Conservation (phyloP, 2,888 invertebrate genomes). For the Sialis lutaria region DNA sequence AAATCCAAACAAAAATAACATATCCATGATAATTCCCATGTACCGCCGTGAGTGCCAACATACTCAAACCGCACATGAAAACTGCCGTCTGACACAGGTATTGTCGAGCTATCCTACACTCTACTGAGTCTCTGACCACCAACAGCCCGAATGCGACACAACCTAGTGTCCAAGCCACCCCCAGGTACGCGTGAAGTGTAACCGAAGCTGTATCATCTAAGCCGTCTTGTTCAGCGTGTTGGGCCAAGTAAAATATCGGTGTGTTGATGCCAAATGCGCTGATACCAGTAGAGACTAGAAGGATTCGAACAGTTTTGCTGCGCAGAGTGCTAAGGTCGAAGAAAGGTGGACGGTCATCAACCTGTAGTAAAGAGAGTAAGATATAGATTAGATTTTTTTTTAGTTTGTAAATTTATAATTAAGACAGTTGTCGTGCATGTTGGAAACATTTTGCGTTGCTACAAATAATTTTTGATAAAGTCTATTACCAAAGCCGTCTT, state of each 20-base stretch:
- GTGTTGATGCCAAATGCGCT: constrained; percentile 71
- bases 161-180: constrained; percentile 68
- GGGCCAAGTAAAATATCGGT: constrained; percentile 67
- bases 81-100: constrained; percentile 69
- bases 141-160: constrained; percentile 65
- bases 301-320: constrained; percentile 68
- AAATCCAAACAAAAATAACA: constrained; percentile 66
- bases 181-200: constrained; percentile 54
- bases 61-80: constrained; percentile 59
- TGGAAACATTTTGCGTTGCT: too few relatives aligned
- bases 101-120: constrained; percentile 71
- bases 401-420: too few relatives aligned
- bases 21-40: constrained; percentile 61
- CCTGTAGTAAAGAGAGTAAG: constrained; percentile 3
- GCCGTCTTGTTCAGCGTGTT: constrained; percentile 64
- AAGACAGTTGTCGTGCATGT: too few relatives aligned
- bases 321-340: constrained; percentile 72
- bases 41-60: constrained; percentile 59
- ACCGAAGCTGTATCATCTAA: constrained; percentile 25
- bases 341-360: constrained; percentile 66
- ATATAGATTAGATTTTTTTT: too few relatives aligned
- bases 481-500: too few relatives aligned
- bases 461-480: too few relatives aligned
- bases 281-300: constrained; percentile 64
- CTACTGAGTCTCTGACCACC: constrained; percentile 66